Base-by-base conservation (phyloP, 2,113 vertebrate genomes). In the Vireo altiloquus region DNA sequence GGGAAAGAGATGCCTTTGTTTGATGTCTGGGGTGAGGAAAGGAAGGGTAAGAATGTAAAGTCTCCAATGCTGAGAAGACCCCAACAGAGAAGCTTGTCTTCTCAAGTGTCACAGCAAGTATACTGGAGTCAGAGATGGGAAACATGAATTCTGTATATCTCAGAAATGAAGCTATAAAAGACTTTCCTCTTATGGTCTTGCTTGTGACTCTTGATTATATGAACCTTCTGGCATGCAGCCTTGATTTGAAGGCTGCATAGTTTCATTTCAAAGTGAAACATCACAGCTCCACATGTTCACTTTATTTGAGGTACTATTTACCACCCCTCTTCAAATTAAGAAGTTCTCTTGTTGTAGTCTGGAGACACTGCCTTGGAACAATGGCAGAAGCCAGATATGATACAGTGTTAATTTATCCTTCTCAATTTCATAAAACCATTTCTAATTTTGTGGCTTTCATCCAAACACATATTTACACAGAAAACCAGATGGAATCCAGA, bases 211-310 rank as follows among this genome's bases (percentile, higher is more conserved):
- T 92, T 96, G 90, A 88, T 89, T 90, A 93, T 64, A 90, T 23
- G 76, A 92, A 90, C 72, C 40, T 92, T 60, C 61, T 95, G 90
- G 88, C 92, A 92, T 2, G 8, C 2, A 4, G 80, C 76, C 94
- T 89, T 87, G 70, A 87, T 81, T 82, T 91, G 80, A 89, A 92
- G 65, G 84, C 74, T 91, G 86, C 70, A 82, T 33, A 78, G 24
- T 69, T 96, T 93, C 53, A 92, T 75, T 90, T 95, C 86, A 75
- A 92, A 94, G 76, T 89, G 86, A 94, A 96, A 94, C 42, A 84
- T 82, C 72, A 86, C 82, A 87, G 80, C 27, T 93, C 80, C 49
- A 89, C 74, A 86, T 33, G 49, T 66, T 81, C 69, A n/a, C 52
- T 78, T 86, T 81, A 82, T 92, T 64, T 90, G 46, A 93, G 70